Evolutionary conservation across 1,140 invertebrate species (phyloP).

Genomic region (Drosophila nikananu): DNA sequence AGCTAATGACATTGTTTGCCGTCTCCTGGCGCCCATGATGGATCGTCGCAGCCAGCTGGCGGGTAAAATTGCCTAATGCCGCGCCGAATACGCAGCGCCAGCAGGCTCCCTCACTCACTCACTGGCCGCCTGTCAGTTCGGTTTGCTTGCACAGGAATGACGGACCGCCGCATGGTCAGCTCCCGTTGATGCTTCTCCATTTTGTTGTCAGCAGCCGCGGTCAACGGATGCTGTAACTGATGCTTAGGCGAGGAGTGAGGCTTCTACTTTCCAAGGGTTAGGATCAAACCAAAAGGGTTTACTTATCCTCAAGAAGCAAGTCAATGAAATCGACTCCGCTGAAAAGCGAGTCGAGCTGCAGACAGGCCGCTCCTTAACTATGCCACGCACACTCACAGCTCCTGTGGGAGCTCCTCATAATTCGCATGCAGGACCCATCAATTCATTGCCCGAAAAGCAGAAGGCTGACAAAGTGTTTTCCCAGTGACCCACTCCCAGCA

Average conservation of each 20-base stretch:
- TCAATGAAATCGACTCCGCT: slow-evolving; percentile 1
- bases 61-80: slow-evolving; percentile 33
- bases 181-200: background rate
- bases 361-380: background rate
- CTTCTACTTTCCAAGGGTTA: background rate
- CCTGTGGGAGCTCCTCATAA: slow-evolving; percentile 33
- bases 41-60: slow-evolving; percentile 30
- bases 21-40: slow-evolving; percentile 28
- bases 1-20: slow-evolving; percentile 48
- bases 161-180: background rate
- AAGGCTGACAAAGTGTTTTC: slow-evolving; percentile 61
- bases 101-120: background rate
- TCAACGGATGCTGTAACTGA: background rate
- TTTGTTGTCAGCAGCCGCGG: background rate
- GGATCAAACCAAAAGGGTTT: background rate
- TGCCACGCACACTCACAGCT: slow-evolving; percentile 3
- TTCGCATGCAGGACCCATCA: slow-evolving; percentile 73
- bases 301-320: background rate
- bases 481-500: slow-evolving; percentile 28
- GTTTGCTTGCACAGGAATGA: slow-evolving; percentile 23
- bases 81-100: background rate
- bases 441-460: slow-evolving; percentile 61
- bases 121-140: background rate
- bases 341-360: slow-evolving; percentile 5
- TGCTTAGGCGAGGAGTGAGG: background rate